Percentiles rank a stretch among this genome's conserved stretches.
Conservation (phyloP, 2,797 vertebrate genomes). For the Diplodus sargus region DNA sequence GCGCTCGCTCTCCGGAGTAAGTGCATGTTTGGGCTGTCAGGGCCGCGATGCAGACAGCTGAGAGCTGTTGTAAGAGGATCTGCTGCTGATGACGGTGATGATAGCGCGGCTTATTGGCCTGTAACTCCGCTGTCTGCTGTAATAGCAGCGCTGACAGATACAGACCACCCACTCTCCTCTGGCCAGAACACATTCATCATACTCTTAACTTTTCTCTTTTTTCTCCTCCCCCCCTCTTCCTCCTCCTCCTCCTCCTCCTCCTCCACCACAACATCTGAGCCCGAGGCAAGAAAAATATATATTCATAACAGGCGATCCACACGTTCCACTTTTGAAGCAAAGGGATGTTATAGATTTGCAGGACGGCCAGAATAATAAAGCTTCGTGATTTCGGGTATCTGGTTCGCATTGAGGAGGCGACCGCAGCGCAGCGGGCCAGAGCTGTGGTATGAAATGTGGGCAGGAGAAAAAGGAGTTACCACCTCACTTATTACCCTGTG, state of each 20-base stretch:
- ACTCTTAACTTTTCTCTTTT: conserved; percentile 46
- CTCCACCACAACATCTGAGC: conserved; percentile 54
- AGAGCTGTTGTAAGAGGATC: conserved; percentile 79
- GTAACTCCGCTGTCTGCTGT: conserved; percentile 80
- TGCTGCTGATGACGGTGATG: conserved; percentile 80
- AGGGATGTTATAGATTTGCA: conserved; percentile 77
- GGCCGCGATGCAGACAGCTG: conserved; percentile 74
- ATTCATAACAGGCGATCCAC: conserved; percentile 57
- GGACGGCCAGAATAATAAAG: conserved; percentile 67
- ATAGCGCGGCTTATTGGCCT: conserved; percentile 81
- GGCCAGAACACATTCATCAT: conserved; percentile 79
- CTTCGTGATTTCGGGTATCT: conserved; percentile 63
- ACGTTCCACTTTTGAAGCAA: conserved; percentile 49
- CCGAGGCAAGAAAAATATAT: conserved; percentile 64
- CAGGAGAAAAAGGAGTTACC: conserved; percentile 39
- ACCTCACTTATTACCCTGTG: conserved; percentile 35
- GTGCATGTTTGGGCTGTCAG: conserved; percentile 73
- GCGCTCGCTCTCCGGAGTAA: conserved; percentile 64
- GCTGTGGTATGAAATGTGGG: conserved; percentile 60
- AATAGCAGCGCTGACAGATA: conserved; percentile 79
- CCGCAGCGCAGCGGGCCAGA: conserved; percentile 62
- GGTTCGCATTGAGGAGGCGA: conserved; percentile 65
- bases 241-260: background rate
- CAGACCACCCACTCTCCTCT: conserved; percentile 80
- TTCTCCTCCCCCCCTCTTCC: background rate